phyloP scores from a whole-genome alignment of 2,888 invertebrate species.

The Agriotes lineatus region DNA sequence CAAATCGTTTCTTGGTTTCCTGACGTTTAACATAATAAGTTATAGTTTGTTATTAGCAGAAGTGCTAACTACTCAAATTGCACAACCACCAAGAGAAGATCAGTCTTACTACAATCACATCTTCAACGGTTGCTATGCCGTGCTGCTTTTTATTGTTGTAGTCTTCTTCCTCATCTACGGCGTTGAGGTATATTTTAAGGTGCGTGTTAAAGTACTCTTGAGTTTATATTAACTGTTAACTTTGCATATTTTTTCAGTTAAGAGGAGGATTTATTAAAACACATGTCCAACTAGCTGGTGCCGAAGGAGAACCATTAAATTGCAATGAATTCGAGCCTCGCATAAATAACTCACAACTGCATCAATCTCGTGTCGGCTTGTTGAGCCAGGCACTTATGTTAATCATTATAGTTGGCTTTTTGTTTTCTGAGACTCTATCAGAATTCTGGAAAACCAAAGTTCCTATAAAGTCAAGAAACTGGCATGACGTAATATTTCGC shows the following conservation, averaged over 20 bases:
- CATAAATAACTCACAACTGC: constrained; percentile 88
- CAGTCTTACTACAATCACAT: constrained; percentile 86
- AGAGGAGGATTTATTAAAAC: constrained; percentile 85
- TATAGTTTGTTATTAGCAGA: constrained; percentile 88
- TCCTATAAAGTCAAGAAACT: constrained; percentile 90
- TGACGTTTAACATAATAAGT: constrained; percentile 89
- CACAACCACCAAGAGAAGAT: constrained; percentile 67
- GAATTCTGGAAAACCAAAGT: constrained; percentile 94
- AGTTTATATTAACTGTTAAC: background rate
- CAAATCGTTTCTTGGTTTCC: constrained; percentile 91
- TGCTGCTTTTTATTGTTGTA: constrained; percentile 90
- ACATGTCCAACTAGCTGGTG: constrained; percentile 61
- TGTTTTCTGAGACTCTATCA: constrained; percentile 90
- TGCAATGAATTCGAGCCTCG: constrained; percentile 55
- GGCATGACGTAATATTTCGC: constrained; percentile 92
- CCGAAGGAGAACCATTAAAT: constrained; percentile 49
- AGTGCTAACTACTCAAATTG: constrained; percentile 70
- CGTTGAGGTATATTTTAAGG: constrained; percentile 94
- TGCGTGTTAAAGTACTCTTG: constrained; percentile 57
- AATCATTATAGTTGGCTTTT: constrained; percentile 88
- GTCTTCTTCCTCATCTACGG: constrained; percentile 95
- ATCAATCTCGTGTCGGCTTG: constrained; percentile 90
- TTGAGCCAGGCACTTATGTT: constrained; percentile 93
- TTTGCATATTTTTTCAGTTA: constrained; percentile 71
- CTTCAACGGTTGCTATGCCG: constrained; percentile 93